These are phyloP conservation scores for Naja naja DNA, from an alignment of 2,113 vertebrate genomes.

Conservation along the genomic window DNA sequence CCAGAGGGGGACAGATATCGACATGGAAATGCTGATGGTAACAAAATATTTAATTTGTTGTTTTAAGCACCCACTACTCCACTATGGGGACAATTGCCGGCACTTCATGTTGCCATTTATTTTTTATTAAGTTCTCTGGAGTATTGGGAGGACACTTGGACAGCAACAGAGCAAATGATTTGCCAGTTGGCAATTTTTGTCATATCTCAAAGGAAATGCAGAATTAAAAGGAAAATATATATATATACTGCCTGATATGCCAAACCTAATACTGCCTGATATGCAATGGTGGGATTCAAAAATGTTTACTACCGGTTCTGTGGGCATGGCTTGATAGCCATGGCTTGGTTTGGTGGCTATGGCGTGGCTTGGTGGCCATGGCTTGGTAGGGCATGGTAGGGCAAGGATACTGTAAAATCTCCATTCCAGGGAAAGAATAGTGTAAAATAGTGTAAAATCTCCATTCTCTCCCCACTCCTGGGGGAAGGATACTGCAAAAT, in stretches of 20 bases:
- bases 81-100: not conserved
- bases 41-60: conserved; percentile 28
- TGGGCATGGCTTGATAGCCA: too few species aligned
- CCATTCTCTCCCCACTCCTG: too few species aligned
- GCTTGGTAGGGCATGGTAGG: too few species aligned
- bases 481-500: too few species aligned
- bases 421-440: too few species aligned
- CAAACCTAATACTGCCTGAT: not conserved
- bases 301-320: too few species aligned
- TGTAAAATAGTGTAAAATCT: too few species aligned
- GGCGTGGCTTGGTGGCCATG: too few species aligned
- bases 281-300: too few species aligned
- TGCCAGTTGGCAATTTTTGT: not conserved
- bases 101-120: not conserved
- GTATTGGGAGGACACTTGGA: not conserved
- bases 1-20: not conserved
- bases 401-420: too few species aligned
- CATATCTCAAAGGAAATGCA: not conserved
- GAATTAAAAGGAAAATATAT: not conserved
- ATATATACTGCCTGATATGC: not conserved
- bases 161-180: not conserved
- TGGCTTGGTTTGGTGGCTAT: too few species aligned
- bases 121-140: not conserved
- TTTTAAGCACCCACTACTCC: not conserved
- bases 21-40: conserved; percentile 32